phyloP scores from a whole-genome alignment of 2,113 vertebrate genomes.

The Labrus mixtus region DNA sequence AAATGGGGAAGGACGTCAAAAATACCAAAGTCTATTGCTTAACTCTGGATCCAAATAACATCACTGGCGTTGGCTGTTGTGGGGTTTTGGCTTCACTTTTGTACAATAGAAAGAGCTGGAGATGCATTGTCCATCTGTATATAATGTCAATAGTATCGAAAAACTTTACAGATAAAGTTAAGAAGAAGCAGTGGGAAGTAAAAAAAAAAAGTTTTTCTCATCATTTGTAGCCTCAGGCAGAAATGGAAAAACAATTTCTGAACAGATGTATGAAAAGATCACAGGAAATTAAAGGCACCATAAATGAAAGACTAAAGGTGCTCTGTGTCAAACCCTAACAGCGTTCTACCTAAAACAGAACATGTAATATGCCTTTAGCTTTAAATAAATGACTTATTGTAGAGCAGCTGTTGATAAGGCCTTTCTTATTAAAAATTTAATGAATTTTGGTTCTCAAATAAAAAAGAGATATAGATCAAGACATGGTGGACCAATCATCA shows the following conservation, averaged over 20 bases:
- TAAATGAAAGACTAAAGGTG: background rate
- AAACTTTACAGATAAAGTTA: background rate
- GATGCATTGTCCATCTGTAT: too few species aligned
- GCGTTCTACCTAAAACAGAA: constrained; percentile 4
- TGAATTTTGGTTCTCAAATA: background rate
- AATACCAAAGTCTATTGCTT: too few species aligned
- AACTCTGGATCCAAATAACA: too few species aligned
- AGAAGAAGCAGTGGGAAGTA: background rate
- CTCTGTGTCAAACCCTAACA: background rate
- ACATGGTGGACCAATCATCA: background rate
- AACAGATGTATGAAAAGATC: background rate
- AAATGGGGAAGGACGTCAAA: too few species aligned
- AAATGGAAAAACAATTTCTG: background rate
- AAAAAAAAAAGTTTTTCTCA: too few species aligned
- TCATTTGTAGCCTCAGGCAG: too few species aligned
- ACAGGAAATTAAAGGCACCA: background rate
- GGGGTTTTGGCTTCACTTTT: too few species aligned
- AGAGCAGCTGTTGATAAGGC: background rate
- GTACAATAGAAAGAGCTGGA: too few species aligned
- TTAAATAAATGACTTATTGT: background rate
- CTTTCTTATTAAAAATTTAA: background rate
- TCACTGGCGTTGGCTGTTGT: too few species aligned
- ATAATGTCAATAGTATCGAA: background rate
- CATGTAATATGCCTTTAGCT: background rate
- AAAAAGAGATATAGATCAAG: constrained; percentile 7